These are phyloP conservation scores for Zosterops borbonicus DNA, from an alignment of 2,113 vertebrate genomes.

Conservation along the genomic window DNA sequence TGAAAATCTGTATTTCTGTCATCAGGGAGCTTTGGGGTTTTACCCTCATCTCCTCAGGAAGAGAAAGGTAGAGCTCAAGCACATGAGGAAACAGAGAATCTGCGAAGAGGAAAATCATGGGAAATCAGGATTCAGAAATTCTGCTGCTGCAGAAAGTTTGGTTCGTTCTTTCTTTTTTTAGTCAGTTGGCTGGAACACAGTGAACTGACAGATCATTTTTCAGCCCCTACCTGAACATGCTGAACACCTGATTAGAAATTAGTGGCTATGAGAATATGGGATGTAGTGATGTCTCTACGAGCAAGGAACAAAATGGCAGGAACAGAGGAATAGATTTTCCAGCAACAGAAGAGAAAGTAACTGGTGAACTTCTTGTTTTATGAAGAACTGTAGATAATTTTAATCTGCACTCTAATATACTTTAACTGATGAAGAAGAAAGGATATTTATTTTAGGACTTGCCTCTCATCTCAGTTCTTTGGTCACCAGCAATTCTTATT, in stretches of 20 bases:
- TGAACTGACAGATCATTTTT: not conserved
- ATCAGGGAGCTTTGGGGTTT: not conserved
- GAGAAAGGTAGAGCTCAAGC: not conserved
- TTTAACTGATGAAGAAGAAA: not conserved
- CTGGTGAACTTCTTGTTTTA: not conserved
- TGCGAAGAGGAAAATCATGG: not conserved
- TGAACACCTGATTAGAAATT: not conserved
- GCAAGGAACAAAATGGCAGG: not conserved
- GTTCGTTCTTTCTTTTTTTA: not conserved
- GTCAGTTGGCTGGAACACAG: not conserved
- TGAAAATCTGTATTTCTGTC: not conserved
- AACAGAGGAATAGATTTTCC: not conserved
- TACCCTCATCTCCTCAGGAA: not conserved
- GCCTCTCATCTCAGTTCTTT: not conserved
- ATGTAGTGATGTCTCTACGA: not conserved
- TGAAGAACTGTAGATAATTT: not conserved
- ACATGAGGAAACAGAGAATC: not conserved
- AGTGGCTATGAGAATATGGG: not conserved
- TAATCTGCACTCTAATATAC: not conserved
- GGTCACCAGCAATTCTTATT: not conserved
- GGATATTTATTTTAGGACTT: not conserved
- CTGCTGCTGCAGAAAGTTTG: not conserved
- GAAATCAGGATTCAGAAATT: not conserved
- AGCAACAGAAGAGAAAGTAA: not conserved
- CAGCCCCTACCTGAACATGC: not conserved